phyloP scores from a whole-genome alignment of 2,888 invertebrate species.

The Dasypogon diadema region DNA sequence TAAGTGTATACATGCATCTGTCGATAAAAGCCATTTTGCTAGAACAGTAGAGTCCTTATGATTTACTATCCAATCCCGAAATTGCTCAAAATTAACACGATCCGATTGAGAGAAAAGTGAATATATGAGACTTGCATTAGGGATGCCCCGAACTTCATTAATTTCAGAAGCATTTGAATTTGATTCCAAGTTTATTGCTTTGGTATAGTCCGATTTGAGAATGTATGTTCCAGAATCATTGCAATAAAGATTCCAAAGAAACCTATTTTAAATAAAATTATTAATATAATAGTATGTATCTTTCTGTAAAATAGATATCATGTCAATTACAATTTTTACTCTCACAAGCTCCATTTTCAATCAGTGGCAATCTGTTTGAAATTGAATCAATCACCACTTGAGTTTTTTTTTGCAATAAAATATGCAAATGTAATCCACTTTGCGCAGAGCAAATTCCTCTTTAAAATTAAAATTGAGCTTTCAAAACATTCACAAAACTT shows the following conservation, averaged over 20 bases:
- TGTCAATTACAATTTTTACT: no score
- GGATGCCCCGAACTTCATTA: conserved; percentile 67
- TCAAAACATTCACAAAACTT: no score
- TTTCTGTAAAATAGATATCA: no score
- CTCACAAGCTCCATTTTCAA: no score
- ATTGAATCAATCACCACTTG: no score
- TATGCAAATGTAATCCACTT: no score
- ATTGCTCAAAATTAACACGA: conserved; percentile 79
- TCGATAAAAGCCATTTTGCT: conserved; percentile 83
- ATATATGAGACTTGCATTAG: conserved; percentile 62
- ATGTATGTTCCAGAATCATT: conserved; percentile 84
- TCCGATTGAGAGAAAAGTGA: conserved; percentile 69
- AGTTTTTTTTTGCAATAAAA: no score
- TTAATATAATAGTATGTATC: no score
- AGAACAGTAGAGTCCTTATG: conserved; percentile 83
- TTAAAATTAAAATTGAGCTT: no score
- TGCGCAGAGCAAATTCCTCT: no score
- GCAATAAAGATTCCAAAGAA: conserved; percentile 87
- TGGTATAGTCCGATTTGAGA: conserved; percentile 79
- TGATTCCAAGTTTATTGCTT: conserved; percentile 73
- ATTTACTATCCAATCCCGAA: conserved; percentile 81
- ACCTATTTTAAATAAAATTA: conserved; percentile 69
- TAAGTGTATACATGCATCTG: conserved; percentile 77
- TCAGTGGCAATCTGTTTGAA: no score
- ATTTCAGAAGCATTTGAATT: conserved; percentile 69